Conservation (phyloP, 2,797 vertebrate genomes). For the Spondyliosoma cantharus region DNA sequence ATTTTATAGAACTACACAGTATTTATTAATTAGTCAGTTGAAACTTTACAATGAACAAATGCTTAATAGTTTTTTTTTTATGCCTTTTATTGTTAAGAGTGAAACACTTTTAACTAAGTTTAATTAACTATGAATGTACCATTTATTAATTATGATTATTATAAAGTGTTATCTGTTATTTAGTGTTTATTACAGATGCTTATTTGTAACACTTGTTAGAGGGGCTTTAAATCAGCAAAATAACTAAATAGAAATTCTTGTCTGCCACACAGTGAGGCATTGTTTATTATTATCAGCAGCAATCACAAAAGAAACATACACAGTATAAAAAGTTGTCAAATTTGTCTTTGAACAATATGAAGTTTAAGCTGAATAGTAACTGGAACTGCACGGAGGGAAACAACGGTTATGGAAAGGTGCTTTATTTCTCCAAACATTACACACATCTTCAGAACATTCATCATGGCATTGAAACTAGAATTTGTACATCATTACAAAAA, state of each 20-base stretch:
- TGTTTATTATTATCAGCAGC: slow-evolving; percentile 22
- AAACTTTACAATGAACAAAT: no score
- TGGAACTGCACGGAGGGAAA: slow-evolving; percentile 8
- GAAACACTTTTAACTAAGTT: no score
- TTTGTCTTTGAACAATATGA: slow-evolving; percentile 7
- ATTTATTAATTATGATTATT: no score
- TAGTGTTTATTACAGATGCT: no score
- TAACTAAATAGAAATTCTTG: not conserved
- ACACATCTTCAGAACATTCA: slow-evolving; percentile 65
- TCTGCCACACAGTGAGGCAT: slow-evolving; percentile 19
- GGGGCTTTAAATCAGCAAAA: not conserved
- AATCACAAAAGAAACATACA: slow-evolving; percentile 3
- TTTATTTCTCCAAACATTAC: slow-evolving; percentile 82
- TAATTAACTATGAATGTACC: no score
- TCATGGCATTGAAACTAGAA: slow-evolving; percentile 68
- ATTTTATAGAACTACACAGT: no score
- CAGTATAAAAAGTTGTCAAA: not conserved
- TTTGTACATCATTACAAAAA: slow-evolving; percentile 76
- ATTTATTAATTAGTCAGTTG: no score
- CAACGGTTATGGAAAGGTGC: slow-evolving; percentile 69
- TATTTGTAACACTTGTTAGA: no score
- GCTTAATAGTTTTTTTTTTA: no score
- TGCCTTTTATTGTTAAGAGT: no score
- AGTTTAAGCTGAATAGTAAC: not conserved
- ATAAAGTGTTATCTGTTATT: no score